phyloP scores from a whole-genome alignment of 2,797 vertebrate genomes.

The Myiotriccus ornatus region DNA sequence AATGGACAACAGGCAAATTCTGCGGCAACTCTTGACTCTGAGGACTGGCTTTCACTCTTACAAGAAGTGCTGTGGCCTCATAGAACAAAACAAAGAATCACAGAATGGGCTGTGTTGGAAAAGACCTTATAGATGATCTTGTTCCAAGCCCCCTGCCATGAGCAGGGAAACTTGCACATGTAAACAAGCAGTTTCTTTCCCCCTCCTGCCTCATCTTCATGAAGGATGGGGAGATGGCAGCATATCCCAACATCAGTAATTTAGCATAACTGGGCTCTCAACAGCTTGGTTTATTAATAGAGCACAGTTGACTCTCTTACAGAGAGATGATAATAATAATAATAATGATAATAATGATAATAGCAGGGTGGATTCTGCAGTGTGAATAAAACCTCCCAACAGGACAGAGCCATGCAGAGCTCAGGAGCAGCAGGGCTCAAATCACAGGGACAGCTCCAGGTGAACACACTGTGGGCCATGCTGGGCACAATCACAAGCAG shows the following conservation, averaged over 20 bases:
- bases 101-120: not conserved
- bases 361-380: not conserved
- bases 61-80: not conserved
- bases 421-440: not conserved
- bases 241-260: not conserved
- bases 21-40: rapidly evolving
- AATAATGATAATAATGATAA: not conserved
- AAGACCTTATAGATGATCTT: not conserved
- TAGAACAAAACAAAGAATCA: not conserved
- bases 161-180: not conserved
- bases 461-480: not conserved
- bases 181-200: rapidly evolving
- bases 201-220: not conserved
- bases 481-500: not conserved
- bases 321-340: not conserved
- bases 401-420: not conserved
- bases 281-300: not conserved
- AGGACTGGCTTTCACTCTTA: not conserved
- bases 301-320: not conserved
- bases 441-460: not conserved
- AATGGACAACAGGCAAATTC: not conserved
- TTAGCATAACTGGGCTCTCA: not conserved
- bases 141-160: not conserved
- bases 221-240: not conserved
- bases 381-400: not conserved